A percentile compares a stretch with the other conserved stretches of the same genome.
These are phyloP conservation scores for Tinea trinotella DNA, from an alignment of 2,888 invertebrate genomes.

Conservation along the genomic window DNA sequence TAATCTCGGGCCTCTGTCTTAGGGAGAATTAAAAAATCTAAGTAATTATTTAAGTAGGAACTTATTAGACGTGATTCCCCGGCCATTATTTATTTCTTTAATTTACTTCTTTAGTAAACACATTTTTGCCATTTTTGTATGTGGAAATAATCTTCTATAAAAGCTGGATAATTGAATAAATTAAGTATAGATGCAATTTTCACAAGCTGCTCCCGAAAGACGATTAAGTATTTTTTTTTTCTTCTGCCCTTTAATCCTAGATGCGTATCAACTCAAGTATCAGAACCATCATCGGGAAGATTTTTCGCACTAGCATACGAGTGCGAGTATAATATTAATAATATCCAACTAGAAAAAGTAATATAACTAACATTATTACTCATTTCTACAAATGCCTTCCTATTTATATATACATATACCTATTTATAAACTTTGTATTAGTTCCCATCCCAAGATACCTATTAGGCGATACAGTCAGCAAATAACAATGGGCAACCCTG, in stretches of 20 bases:
- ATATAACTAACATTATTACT: not conserved
- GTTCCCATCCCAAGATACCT: not conserved
- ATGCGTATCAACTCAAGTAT: too few species aligned
- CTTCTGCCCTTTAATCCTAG: too few species aligned
- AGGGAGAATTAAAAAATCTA: slow-evolving; percentile 5
- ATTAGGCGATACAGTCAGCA: not conserved
- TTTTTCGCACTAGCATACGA: too few species aligned
- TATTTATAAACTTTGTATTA: not conserved
- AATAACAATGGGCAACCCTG: not conserved
- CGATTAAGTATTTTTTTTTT: too few species aligned
- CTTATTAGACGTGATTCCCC: not conserved
- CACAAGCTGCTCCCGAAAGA: too few species aligned
- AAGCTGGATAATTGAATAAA: too few species aligned
- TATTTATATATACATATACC: not conserved
- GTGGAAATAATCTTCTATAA: too few species aligned
- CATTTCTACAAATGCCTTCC: not conserved
- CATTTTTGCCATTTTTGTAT: too few species aligned
- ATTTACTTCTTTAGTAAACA: not conserved
- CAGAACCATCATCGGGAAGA: too few species aligned
- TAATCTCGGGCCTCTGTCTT: slow-evolving; percentile 1
- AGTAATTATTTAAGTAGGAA: slow-evolving; percentile 10
- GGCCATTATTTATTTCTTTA: not conserved
- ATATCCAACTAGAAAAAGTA: not conserved
- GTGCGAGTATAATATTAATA: too few species aligned
- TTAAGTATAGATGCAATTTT: too few species aligned